Evolutionary conservation across 2,797 vertebrate species (phyloP), one percentile per base, ranked within the genome.

Genomic region (Dipus sagitta): DNA sequence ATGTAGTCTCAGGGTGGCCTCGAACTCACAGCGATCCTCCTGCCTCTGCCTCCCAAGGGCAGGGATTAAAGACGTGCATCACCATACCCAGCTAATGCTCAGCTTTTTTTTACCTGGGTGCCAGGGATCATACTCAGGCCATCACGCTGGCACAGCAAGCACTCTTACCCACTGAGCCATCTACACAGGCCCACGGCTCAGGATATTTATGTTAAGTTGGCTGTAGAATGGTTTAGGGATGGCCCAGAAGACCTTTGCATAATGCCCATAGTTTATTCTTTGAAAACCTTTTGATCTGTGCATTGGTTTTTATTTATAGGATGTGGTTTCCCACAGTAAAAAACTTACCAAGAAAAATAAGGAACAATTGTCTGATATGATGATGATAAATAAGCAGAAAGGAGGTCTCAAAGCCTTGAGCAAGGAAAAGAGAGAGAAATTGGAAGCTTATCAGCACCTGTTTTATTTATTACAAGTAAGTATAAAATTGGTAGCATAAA

Each of bases 321-420:
- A 99, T 96, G 99, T 99, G 92, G 99, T 99, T 92, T 99, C 99
- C 86, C 99, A 99, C 97, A 99, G 99, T 97, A 99, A 99, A 97
- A 99, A 99, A 96, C 99, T 99, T 96, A 99, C 99, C 86, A 99
- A 99, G 97, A 99, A 99, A 97, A 99, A 99, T 97, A 99, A 99
- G 98, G 98, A 99, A 15, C 99, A 99, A 96, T 98, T 99, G 32
- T 99, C 99, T 28, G 98, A 99, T 97, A 99, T 99, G 98, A 99
- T 99, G 99, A 99, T 99, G 99, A 98, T 99, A 97, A 99, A 99
- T 97, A 99, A 99, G 96, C 99, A 99, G 95, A 98, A 97, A 24
- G 99, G 99, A 18, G 99, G 99, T 26, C 98, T 99, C 90, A 99
- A 99, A 98, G 99, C 99, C 21, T 96, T 99, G 93, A 99, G 99